Percentiles rank a stretch among this genome's conserved stretches.
These are phyloP conservation scores for Dicentrarchus labrax DNA, from an alignment of 2,113 vertebrate genomes.

Conservation along the genomic window DNA sequence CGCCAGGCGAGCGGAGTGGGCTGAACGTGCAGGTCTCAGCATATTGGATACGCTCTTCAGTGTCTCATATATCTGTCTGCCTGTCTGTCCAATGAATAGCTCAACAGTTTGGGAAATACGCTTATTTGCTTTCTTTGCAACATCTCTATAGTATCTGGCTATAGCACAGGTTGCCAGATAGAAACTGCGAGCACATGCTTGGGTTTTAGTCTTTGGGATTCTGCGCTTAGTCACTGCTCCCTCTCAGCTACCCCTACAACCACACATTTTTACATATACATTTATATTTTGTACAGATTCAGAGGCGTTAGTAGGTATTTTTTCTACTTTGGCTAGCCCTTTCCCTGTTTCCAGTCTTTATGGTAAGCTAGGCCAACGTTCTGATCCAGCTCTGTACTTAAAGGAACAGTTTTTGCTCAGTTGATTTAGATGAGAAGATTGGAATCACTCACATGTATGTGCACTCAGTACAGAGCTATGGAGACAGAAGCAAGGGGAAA, in stretches of 20 bases:
- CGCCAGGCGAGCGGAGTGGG: neutral
- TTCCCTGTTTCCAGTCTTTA: neutral
- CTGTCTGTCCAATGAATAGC: neutral
- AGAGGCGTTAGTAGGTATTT: neutral
- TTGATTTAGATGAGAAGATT: neutral
- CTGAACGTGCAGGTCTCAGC: neutral
- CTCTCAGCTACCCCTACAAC: neutral
- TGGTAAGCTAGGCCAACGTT: neutral
- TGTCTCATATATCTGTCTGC: neutral
- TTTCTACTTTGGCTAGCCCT: neutral
- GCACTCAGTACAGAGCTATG: neutral
- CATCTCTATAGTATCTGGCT: neutral
- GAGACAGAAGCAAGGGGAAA: neutral
- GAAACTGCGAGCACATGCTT: neutral
- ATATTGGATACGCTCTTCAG: neutral
- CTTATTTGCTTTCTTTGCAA: neutral
- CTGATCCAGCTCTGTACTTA: neutral
- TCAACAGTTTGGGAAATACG: neutral
- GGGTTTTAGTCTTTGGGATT: neutral
- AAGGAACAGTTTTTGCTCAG: neutral
- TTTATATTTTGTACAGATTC: neutral
- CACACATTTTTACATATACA: neutral
- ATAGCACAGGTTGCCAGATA: neutral
- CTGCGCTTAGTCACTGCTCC: neutral
- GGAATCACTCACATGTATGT: neutral